These are phyloP conservation scores for Meta bourneti DNA, from an alignment of 2,888 invertebrate genomes.

Conservation along the genomic window DNA sequence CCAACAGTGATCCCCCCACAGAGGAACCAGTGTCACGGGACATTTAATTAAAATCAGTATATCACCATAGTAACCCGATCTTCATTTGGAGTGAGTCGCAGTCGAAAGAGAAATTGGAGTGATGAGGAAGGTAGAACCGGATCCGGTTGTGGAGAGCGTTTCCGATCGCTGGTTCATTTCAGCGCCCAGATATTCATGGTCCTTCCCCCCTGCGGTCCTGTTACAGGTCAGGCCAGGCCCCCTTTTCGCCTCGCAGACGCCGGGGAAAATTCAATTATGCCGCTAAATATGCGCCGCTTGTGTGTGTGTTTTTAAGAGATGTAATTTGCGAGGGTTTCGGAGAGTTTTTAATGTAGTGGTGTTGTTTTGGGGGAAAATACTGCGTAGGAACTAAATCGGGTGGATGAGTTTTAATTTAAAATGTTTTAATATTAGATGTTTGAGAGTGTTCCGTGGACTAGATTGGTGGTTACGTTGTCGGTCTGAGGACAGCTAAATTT, in stretches of 20 bases:
- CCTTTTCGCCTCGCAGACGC: background rate
- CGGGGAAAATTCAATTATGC: slow-evolving; percentile 41
- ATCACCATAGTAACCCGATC: slow-evolving; percentile 75
- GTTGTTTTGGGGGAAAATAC: background rate
- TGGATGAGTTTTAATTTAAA: background rate
- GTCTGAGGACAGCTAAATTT: background rate
- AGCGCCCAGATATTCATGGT: slow-evolving; percentile 39
- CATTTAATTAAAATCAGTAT: slow-evolving; percentile 75
- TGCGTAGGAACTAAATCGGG: background rate
- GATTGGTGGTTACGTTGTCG: background rate
- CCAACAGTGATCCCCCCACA: background rate
- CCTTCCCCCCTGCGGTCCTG: slow-evolving; percentile 42
- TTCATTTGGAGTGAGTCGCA: slow-evolving; percentile 60
- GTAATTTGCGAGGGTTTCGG: background rate
- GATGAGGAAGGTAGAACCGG: slow-evolving; percentile 20
- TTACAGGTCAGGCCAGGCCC: slow-evolving; percentile 29
- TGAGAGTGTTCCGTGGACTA: background rate
- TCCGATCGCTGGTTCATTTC: slow-evolving; percentile 18
- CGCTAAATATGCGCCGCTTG: slow-evolving; percentile 1
- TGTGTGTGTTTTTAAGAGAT: background rate
- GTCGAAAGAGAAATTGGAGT: slow-evolving; percentile 36
- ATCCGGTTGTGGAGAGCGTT: slow-evolving; percentile 16
- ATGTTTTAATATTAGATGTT: background rate
- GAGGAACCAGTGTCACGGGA: slow-evolving; percentile 27
- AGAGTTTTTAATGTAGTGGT: background rate